phyloP scores from a whole-genome alignment of 2,888 invertebrate species.

The Drosophila limbata region DNA sequence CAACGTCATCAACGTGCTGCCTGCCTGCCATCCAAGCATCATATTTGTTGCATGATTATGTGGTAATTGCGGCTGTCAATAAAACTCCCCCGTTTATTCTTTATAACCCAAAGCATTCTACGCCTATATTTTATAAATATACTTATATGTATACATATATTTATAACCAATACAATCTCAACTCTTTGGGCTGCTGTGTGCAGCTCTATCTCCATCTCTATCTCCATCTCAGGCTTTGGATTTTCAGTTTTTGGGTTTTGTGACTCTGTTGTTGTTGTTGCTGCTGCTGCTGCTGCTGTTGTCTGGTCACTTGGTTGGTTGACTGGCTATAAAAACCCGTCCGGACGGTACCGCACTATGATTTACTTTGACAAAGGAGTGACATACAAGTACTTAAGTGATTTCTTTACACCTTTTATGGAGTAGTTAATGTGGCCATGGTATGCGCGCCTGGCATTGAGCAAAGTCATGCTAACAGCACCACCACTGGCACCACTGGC shows the following conservation, averaged over 20 bases:
- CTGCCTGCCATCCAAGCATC: conserved; percentile 60
- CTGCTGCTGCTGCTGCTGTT: conserved; percentile 8
- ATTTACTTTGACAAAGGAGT: conserved; percentile 81
- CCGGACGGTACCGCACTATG: conserved; percentile 66
- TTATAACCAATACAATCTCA: conserved; percentile 6
- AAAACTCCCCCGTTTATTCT: conserved; percentile 84
- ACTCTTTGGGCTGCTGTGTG: conserved; percentile 15
- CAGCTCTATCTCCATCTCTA: conserved; percentile 16
- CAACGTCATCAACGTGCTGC: conserved; percentile 70
- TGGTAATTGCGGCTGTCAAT: conserved; percentile 84
- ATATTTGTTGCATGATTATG: conserved; percentile 83
- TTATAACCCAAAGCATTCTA: conserved; percentile 79
- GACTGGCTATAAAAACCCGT: conserved; percentile 61
- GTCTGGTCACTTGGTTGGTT: conserved; percentile 6
- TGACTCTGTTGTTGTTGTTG: conserved; percentile 19
- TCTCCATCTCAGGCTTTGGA: conserved; percentile 15
- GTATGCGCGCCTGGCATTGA: conserved; percentile 75
- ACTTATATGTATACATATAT: conserved; percentile 13
- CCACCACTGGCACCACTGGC: conserved; percentile 15
- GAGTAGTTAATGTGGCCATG: conserved; percentile 80
- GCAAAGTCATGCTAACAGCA: conserved; percentile 68
- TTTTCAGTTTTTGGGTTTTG: conserved; percentile 24
- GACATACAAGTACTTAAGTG: conserved; percentile 82
- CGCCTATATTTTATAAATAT: conserved; percentile 68
- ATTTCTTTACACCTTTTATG: conserved; percentile 81